Conservation (phyloP, 2,888 invertebrate species). For the Psylliodes chrysocephalus region DNA sequence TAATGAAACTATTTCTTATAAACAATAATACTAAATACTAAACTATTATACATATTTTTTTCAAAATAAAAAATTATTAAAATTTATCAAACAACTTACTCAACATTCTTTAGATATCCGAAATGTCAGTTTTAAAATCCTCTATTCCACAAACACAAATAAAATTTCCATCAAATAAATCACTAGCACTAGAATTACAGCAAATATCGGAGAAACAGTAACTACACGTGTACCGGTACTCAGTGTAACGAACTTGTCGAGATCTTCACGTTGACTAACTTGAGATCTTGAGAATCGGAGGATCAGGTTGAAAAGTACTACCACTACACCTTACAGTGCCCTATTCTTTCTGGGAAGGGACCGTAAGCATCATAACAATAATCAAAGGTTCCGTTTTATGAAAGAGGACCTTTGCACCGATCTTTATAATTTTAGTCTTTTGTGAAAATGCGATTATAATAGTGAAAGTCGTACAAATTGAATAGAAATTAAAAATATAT, state of each 20-base stretch:
- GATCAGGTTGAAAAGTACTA: conserved; percentile 28
- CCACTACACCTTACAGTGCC: conserved; percentile 29
- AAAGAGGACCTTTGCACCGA: neutral
- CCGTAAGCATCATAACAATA: conserved; percentile 3
- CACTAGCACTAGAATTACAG: neutral
- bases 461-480: no score
- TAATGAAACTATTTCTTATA: no score
- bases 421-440: neutral
- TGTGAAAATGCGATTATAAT: no score
- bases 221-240: neutral
- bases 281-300: conserved; percentile 2
- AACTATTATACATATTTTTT: no score
- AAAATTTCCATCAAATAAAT: no score
- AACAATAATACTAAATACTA: no score
- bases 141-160: neutral
- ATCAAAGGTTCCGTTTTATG: neutral
- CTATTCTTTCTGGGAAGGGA: conserved; percentile 34
- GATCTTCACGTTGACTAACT: conserved; percentile 33
- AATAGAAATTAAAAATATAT: no score
- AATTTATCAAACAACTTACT: no score
- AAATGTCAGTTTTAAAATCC: neutral
- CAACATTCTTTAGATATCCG: neutral
- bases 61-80: no score
- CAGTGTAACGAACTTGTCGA: conserved; percentile 12
- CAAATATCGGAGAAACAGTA: neutral